Evolutionary conservation across 2,888 invertebrate genomes (phyloP).

Genomic region (Heteromyza rotundicornis): DNA sequence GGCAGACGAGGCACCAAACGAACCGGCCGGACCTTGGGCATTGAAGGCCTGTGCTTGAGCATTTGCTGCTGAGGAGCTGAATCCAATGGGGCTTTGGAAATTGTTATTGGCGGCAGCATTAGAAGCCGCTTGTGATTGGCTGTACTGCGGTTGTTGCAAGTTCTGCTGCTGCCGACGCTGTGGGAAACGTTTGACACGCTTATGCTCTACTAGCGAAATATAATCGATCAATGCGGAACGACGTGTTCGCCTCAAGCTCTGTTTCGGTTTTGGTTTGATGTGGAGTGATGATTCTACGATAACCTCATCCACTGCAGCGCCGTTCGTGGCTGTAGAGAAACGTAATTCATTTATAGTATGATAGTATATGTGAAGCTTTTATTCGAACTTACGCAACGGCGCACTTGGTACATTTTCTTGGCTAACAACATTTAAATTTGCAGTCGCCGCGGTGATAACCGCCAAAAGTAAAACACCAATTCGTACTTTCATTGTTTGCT

Average conservation of each 20-base stretch:
- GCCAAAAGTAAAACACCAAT: not conserved
- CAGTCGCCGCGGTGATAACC: not conserved
- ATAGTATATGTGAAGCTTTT: not conserved
- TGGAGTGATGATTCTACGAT: slow-evolving; percentile 64
- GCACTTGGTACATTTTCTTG: slow-evolving; percentile 27
- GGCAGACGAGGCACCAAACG: slow-evolving; percentile 60
- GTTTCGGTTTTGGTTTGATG: slow-evolving; percentile 60
- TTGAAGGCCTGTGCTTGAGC: slow-evolving; percentile 60
- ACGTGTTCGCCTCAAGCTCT: slow-evolving; percentile 34
- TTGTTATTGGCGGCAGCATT: slow-evolving; percentile 50
- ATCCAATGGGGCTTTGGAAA: slow-evolving; percentile 42
- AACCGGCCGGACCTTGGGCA: slow-evolving; percentile 47
- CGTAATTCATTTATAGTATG: not conserved
- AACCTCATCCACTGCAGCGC: slow-evolving; percentile 63
- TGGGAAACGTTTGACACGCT: slow-evolving; percentile 47
- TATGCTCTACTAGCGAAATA: slow-evolving; percentile 38
- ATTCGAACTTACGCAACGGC: slow-evolving; percentile 44
- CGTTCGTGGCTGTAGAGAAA: slow-evolving; percentile 40
- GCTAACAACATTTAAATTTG: slow-evolving; percentile 30
- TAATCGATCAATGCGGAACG: slow-evolving; percentile 22
- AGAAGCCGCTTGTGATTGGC: slow-evolving; percentile 51
- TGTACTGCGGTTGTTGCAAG: slow-evolving; percentile 36
- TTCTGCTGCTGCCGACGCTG: slow-evolving; percentile 18
- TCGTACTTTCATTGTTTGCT: too few species aligned
- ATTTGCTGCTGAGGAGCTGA: slow-evolving; percentile 52